Evolutionary conservation across 2,113 vertebrate species (phyloP), one percentile per base, ranked within the genome.

Genomic region (Meles meles): DNA sequence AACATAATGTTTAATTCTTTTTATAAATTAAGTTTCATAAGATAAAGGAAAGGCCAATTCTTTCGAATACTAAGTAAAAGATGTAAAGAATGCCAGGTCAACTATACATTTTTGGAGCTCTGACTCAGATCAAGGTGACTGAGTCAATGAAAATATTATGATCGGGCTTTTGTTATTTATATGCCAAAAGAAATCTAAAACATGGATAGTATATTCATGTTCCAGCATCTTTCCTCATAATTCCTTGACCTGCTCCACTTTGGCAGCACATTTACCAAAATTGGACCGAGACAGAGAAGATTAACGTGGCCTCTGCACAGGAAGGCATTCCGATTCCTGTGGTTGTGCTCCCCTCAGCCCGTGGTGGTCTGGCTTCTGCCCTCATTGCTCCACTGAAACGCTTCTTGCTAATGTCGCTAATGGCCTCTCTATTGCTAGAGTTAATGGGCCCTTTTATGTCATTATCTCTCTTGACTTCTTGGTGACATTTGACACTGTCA

Each of bases 391-490:
- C 80, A 59, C 71, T 69, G 81, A 84, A 72, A 82, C 0, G 14
- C 72, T 47, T 77, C 88, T 90, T 82, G 95, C 88, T 90, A 81
- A 90, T 92, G 92, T 93, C 57, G 47, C 95, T 92, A 83, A 90
- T 97, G 92, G 92, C 87, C 80, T 92, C 79, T 95, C 1, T 80
- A 71, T 39, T 85, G 87, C 87, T 81, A 57, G 55, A 97, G 94
- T 92, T 96, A 96, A 94, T 86, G 88, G 97, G 44, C 88, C 94
- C 74, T 96, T 97, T 94, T 97, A 88, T 90, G 96, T 90, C 84
- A 74, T 96, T 96, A 93, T 96, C 84, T 80, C 87, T 90, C 79
- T 90, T 96, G 90, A 96, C 76, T 97, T 96, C 74, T 59, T 15
- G 9, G 34, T 96, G 90, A 95, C 90, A 94, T 90, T 82, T 96